Base-by-base conservation (phyloP, 2,888 invertebrate species). In the Polydrusus cervinus region DNA sequence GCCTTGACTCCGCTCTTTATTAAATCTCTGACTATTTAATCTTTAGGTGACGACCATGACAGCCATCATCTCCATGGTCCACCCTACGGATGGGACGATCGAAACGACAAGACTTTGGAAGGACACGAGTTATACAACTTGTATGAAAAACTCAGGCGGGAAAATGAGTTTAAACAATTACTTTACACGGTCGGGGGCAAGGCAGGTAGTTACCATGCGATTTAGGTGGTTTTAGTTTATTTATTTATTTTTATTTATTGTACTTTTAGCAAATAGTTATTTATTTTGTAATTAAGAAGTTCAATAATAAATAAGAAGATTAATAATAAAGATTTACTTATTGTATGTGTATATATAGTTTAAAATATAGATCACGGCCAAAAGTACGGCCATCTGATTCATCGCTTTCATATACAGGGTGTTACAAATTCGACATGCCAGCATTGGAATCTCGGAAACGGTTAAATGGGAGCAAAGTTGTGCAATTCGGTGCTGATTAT, bases 21-120 rank as follows among this genome's bases (percentile, higher is more conserved):
- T 60, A 60, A 30, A 0, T n/a, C 1, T 25, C 5, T 25, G 25
- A 47, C 14, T 40, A 60, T 57, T 9, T 38, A 10, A 69, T 73
- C 34, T n/a, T n/a, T 34, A 76, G 76, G 69, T 47, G 76, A 72
- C 7, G 72, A 76, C 0, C 60, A 71, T 16, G 43, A 30, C 25
- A 40, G 38, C 34, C 49, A 66, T 53, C 3, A 34, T 7, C 45
- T 64, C 16, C 34, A 62, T 9, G 74, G 74, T 5, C 70, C 70
- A 9, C 73, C 73, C 9, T 70, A 60, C n/a, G 76, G 76, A 51
- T 76, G 76, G 76, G 76, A 76, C 43, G 76, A 76, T 14, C 14
- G 65, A 40, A 66, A n/a, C 7, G 76, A 76, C 45, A 14, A n/a
- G 25, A 34, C 47, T 13, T 30, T 73, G 7, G 68, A 78, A 16